Evolutionary conservation across 2,888 invertebrate species (phyloP).

Genomic region (Drosophila mettleri): DNA sequence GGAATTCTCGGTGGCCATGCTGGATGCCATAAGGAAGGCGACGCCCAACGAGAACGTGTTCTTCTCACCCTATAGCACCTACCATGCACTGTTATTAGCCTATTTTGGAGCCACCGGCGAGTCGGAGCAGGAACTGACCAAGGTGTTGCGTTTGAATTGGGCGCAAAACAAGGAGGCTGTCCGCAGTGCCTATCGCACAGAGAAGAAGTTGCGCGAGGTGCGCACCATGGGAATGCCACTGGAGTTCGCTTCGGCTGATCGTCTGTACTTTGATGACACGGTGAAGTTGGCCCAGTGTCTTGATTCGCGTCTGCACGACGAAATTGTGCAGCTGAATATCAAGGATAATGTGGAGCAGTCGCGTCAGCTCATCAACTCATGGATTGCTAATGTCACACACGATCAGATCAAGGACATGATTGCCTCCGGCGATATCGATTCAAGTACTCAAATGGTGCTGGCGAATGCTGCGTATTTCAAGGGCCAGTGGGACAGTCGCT

Average conservation of each 20-base stretch:
- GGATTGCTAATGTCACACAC: slow-evolving; percentile 91
- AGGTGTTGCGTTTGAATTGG: slow-evolving; percentile 81
- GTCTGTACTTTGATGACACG: slow-evolving; percentile 88
- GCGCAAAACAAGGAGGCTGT: slow-evolving; percentile 89
- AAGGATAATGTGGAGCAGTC: slow-evolving; percentile 87
- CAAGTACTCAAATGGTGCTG: slow-evolving; percentile 89
- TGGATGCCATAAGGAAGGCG: slow-evolving; percentile 88
- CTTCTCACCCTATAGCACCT: slow-evolving; percentile 95
- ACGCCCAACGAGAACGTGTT: slow-evolving; percentile 91
- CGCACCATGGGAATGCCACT: slow-evolving; percentile 87
- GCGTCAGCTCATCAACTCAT: slow-evolving; percentile 89
- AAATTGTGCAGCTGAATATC: slow-evolving; percentile 89
- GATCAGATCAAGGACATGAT: slow-evolving; percentile 91
- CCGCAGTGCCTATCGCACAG: slow-evolving; percentile 90
- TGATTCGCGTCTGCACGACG: slow-evolving; percentile 88
- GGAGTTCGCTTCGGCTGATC: slow-evolving; percentile 91
- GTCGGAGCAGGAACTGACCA: slow-evolving; percentile 87
- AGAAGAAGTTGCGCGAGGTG: slow-evolving; percentile 87
- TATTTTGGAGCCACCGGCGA: slow-evolving; percentile 91
- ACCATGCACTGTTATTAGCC: slow-evolving; percentile 91
- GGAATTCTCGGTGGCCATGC: slow-evolving; percentile 89
- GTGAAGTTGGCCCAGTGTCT: slow-evolving; percentile 87
- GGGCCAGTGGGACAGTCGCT: slow-evolving; percentile 93
- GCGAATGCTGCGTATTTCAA: slow-evolving; percentile 96
- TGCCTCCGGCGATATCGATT: slow-evolving; percentile 87